Evolutionary conservation across 2,113 vertebrate species (phyloP).

Genomic region (Hippocampus comes): DNA sequence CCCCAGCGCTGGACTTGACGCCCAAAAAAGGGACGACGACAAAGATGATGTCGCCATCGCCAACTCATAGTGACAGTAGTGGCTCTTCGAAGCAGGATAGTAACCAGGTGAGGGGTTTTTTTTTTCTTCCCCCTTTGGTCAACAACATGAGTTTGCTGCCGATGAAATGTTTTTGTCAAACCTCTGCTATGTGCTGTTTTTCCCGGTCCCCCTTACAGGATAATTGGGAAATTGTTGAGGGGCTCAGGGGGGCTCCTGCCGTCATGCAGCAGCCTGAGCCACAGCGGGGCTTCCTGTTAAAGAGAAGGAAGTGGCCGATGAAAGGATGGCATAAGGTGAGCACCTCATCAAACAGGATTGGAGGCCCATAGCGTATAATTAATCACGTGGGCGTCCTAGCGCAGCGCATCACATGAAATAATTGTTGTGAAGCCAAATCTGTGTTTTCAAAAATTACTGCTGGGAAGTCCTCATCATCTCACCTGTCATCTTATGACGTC

Average conservation of each 20-base stretch:
- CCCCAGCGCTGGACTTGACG: conserved; percentile 27
- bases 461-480: no score
- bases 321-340: conserved; percentile 98
- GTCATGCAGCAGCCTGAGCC: conserved; percentile 82
- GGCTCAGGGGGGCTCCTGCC: conserved; percentile 77
- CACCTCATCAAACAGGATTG: not conserved
- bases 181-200: not conserved
- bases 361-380: no score
- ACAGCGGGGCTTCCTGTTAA: conserved; percentile 89
- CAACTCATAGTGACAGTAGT: conserved; percentile 68
- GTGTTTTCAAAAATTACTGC: no score
- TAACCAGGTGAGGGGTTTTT: conserved; percentile 41
- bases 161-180: conserved; percentile 1
- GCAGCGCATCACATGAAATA: no score
- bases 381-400: no score
- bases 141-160: not conserved
- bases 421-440: no score
- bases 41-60: conserved; percentile 61
- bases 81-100: conserved; percentile 60
- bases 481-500: no score
- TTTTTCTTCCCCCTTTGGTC: not conserved
- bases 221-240: conserved; percentile 96
- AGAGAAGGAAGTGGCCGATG: conserved; percentile 97
- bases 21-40: conserved; percentile 28
- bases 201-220: conserved; percentile 71